Evolutionary conservation across 2,113 vertebrate genomes (phyloP), one percentile per base, ranked within the genome.

Genomic region (Burhinus bistriatus): DNA sequence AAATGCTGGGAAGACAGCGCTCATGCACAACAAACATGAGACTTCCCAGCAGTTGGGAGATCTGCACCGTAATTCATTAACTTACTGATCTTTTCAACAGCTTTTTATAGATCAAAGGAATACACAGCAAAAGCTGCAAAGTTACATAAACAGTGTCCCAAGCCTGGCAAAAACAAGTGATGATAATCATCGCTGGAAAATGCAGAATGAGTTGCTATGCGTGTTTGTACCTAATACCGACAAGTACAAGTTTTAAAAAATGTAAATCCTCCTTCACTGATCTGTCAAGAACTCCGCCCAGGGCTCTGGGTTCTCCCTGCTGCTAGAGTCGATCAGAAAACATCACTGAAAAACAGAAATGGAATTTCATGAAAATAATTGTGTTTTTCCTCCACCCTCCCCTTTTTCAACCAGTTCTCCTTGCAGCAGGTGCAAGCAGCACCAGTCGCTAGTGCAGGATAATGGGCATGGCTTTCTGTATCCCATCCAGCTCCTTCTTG

Each of bases 261-360:
- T 23, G 65, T 76, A 90, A 87, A 65, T 93, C 66, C 93, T 96
- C 93, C 97, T 91, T 77, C 94, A 65, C 91, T 95, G 91, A 29
- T 84, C 77, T 95, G 95, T 90, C 94, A 84, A 72, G 87, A 91
- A 9, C 94, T 89, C 69, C 3, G 83, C 97, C 81, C 94, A 58
- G 93, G 83, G 86, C 91, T 93, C 92, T 61, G 83, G 89, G 89
- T 27, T 91, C 87, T 87, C 93, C 94, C 94, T 95, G 97, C 86
- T 92, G 91, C 94, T 76, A 93, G 77, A 92, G 96, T 83, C 18
- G 10, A 82, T 23, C 83, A 73, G 87, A 95, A 91, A 95, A 49
- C 89, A 83, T 54, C 15, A n/a, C 89, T 95, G 86, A n/a, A 91
- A 95, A 94, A 93, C 77, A 95, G 83, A 93, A 89, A 89, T n/a